Percentiles rank a stretch among this genome's conserved stretches.
Conservation (phyloP, 2,888 invertebrate species). For the Folsomia manolachei region DNA sequence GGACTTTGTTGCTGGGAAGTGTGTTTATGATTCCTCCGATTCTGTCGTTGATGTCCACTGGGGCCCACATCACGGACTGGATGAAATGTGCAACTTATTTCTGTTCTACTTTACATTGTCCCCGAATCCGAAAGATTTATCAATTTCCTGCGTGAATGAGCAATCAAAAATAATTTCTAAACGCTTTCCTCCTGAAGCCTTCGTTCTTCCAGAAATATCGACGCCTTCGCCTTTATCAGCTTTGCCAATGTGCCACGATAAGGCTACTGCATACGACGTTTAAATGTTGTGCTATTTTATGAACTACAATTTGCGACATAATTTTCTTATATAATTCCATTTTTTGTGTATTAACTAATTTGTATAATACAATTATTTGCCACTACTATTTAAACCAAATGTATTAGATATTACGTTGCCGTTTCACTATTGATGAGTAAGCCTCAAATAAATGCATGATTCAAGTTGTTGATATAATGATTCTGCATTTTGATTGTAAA, state of each 20-base stretch:
- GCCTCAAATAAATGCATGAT: neutral
- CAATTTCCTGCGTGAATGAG: conserved; percentile 25
- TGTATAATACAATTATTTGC: too few species aligned
- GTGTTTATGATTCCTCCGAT: conserved; percentile 16
- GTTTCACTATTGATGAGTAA: too few species aligned
- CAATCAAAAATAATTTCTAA: conserved; percentile 6
- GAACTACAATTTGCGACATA: too few species aligned
- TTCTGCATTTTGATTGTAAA: neutral
- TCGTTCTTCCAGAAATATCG: neutral
- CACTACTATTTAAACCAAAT: too few species aligned
- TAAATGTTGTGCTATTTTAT: too few species aligned
- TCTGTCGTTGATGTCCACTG: neutral
- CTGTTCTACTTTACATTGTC: conserved; percentile 13
- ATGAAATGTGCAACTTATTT: conserved; percentile 31
- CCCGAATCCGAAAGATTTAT: neutral
- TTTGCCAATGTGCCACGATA: neutral
- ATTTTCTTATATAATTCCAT: too few species aligned
- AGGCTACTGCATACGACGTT: too few species aligned
- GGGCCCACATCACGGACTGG: neutral
- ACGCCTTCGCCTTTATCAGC: neutral
- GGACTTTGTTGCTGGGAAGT: conserved; percentile 20
- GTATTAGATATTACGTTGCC: too few species aligned
- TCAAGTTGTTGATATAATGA: neutral
- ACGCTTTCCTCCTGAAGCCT: neutral
- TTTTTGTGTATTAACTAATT: too few species aligned